Percentiles rank a stretch among this genome's conserved stretches.
Conservation (phyloP, 2,797 vertebrate species). For the Cyprinella venusta region DNA sequence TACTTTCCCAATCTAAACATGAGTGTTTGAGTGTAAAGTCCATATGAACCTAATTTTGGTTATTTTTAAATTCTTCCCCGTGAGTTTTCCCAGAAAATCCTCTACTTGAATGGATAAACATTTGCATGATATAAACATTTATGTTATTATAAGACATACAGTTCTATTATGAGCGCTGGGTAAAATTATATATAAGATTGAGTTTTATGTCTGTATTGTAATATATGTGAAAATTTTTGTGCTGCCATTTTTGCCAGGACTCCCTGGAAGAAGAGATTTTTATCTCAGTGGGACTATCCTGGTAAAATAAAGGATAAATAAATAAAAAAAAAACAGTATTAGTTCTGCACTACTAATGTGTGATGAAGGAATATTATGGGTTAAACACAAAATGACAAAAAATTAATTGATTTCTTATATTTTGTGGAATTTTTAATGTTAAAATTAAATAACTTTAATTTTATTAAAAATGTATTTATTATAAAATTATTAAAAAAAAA, state of each 20-base stretch:
- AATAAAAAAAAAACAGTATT: too few species aligned
- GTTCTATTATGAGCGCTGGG: too few species aligned
- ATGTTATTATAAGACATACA: neutral
- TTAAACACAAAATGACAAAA: neutral
- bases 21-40: neutral
- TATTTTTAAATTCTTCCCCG: neutral
- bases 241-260: too few species aligned
- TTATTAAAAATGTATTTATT: too few species aligned
- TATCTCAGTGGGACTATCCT: too few species aligned
- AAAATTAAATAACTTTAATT: neutral
- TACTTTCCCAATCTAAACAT: constrained; percentile 15
- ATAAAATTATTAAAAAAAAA: too few species aligned
- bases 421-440: neutral
- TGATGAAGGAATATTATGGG: neutral
- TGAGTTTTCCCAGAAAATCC: neutral
- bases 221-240: too few species aligned
- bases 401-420: neutral
- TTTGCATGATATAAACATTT: neutral
- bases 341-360: neutral
- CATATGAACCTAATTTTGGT: neutral
- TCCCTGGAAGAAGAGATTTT: too few species aligned
- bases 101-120: neutral
- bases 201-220: too few species aligned
- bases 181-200: too few species aligned
- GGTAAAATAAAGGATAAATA: too few species aligned